These are phyloP conservation scores for Eubucco bourcierii DNA, from an alignment of 2,113 vertebrate genomes.

Conservation along the genomic window DNA sequence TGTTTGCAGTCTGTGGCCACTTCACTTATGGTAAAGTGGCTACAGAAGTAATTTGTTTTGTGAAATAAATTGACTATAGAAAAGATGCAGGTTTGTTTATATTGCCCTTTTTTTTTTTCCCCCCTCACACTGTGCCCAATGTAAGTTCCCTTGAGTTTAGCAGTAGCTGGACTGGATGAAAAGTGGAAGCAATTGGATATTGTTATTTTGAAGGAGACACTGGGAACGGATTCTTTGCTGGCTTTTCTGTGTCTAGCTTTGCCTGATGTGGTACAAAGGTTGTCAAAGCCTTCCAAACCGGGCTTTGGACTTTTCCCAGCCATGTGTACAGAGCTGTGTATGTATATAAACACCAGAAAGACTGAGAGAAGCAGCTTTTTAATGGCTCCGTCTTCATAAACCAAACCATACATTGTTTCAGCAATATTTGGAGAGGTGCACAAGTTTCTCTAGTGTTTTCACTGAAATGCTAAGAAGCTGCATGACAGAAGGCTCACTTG, in stretches of 20 bases:
- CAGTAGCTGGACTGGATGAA: neutral
- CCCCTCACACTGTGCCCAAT: neutral
- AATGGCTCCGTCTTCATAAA: neutral
- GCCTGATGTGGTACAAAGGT: neutral
- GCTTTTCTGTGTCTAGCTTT: neutral
- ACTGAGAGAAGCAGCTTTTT: neutral
- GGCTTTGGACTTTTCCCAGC: neutral
- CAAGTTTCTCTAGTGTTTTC: neutral
- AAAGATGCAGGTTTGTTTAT: neutral
- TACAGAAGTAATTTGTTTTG: neutral
- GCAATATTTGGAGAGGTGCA: neutral
- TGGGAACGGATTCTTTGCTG: neutral
- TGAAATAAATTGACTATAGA: neutral
- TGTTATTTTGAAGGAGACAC: neutral
- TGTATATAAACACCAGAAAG: neutral
- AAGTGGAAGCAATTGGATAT: neutral
- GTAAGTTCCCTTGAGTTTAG: neutral
- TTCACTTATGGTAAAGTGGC: neutral
- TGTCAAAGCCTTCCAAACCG: neutral
- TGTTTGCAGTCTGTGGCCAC: neutral
- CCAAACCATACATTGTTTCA: neutral
- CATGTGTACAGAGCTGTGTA: neutral
- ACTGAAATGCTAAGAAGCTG: neutral
- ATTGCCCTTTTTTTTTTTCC: too few relatives aligned
- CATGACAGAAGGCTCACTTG: neutral